A percentile compares a stretch with the other conserved stretches of the same genome.
Evolutionary conservation across 2,888 invertebrate genomes (phyloP).

Genomic region (Drosophila merina): DNA sequence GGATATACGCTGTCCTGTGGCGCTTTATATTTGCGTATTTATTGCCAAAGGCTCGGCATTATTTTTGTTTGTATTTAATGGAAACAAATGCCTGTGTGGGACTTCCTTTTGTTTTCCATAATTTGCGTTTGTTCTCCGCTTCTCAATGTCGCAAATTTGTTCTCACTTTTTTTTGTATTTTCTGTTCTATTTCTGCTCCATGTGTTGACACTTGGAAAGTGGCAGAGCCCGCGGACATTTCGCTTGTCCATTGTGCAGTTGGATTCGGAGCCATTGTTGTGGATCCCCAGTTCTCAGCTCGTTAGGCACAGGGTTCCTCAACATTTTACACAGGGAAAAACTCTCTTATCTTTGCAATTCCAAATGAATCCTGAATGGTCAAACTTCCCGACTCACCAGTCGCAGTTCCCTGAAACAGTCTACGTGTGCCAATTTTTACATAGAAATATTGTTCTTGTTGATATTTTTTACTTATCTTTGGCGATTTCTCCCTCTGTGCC

Average conservation of each 20-base stretch:
- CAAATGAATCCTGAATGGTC: background rate
- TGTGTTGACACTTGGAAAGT: slow-evolving; percentile 69
- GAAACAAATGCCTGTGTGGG: slow-evolving; percentile 52
- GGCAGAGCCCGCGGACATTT: slow-evolving; percentile 56
- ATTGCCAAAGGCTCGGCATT: slow-evolving; percentile 51
- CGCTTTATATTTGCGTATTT: slow-evolving; percentile 66
- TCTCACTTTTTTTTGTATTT: background rate
- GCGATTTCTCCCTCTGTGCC: background rate
- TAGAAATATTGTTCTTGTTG: background rate
- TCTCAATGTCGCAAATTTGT: slow-evolving; percentile 54
- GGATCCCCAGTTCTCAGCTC: slow-evolving; percentile 52
- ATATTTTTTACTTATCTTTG: background rate
- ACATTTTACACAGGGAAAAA: slow-evolving; percentile 12
- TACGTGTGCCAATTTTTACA: too few relatives aligned
- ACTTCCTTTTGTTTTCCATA: slow-evolving; percentile 47
- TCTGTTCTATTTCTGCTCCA: slow-evolving; percentile 23
- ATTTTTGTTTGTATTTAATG: slow-evolving; percentile 34
- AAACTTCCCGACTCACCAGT: background rate
- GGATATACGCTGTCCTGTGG: slow-evolving; percentile 59
- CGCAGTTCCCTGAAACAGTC: background rate
- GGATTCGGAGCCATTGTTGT: slow-evolving; percentile 46
- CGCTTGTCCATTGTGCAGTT: slow-evolving; percentile 57
- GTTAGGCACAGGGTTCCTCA: slow-evolving; percentile 54
- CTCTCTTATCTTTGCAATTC: background rate
- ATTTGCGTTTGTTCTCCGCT: slow-evolving; percentile 56